Evolutionary conservation across 2,113 vertebrate genomes (phyloP).

Genomic region (Eudyptes chrysolophus): DNA sequence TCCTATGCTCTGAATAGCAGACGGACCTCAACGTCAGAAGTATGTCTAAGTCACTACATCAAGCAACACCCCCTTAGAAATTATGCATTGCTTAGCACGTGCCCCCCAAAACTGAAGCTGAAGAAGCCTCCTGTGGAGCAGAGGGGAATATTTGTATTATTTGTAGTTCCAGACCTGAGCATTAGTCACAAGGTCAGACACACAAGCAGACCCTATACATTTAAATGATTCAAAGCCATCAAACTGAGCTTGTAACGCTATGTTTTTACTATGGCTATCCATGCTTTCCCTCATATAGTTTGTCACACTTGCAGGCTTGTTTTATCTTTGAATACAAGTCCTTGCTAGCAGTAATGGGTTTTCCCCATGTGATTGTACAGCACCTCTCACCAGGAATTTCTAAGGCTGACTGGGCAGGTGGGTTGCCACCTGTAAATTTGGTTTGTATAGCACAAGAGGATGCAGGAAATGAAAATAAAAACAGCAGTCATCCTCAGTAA

Average conservation of each 20-base stretch:
- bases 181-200: conserved; percentile 57
- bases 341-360: neutral
- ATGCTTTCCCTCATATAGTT: neutral
- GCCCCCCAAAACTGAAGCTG: neutral
- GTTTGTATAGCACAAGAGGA: neutral
- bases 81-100: neutral
- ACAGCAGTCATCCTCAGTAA: neutral
- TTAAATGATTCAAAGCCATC: conserved; percentile 34
- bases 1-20: neutral
- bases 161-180: conserved; percentile 25
- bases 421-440: neutral
- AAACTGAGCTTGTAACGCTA: neutral
- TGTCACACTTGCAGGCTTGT: neutral
- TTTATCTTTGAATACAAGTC: neutral
- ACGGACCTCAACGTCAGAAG: neutral
- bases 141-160: conserved; percentile 12
- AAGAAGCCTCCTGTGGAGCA: conserved; percentile 15
- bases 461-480: neutral
- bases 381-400: neutral
- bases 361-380: neutral
- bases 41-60: neutral
- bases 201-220: neutral
- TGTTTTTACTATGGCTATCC: neutral
- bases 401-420: neutral
- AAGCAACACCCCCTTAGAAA: neutral